phyloP scores from a whole-genome alignment of 2,797 vertebrate species.

The Malacoctenus gilli region DNA sequence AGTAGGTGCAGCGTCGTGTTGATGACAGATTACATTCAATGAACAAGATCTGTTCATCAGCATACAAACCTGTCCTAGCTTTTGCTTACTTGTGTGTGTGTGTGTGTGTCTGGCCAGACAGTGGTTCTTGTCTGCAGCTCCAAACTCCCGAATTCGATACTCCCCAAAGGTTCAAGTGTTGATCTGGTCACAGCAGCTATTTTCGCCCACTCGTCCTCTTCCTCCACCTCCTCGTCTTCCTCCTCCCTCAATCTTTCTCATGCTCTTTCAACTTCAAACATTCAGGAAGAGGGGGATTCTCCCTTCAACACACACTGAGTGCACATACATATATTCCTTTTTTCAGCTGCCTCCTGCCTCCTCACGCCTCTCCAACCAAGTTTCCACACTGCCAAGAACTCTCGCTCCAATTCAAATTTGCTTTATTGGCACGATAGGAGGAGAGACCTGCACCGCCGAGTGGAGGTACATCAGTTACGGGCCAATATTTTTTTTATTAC shows the following conservation, averaged over 20 bases:
- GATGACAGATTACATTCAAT: conserved; percentile 25
- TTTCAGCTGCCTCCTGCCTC: conserved; percentile 52
- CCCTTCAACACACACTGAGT: conserved; percentile 21
- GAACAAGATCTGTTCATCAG: conserved; percentile 35
- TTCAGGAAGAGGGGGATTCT: conserved; percentile 45
- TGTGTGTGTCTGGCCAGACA: conserved; percentile 24
- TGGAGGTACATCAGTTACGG: conserved; percentile 47
- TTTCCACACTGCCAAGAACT: conserved; percentile 46
- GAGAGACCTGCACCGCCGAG: conserved; percentile 31
- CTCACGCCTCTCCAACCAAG: conserved; percentile 35
- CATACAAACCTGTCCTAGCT: background rate
- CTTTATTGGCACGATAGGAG: conserved; percentile 45
- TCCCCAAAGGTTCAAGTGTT: conserved; percentile 58
- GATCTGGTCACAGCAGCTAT: conserved; percentile 60
- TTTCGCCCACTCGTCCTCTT: conserved; percentile 34
- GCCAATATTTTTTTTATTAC: conserved; percentile 45
- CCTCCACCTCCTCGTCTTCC: conserved; percentile 21
- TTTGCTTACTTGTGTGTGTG: background rate
- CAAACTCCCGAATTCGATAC: conserved; percentile 41
- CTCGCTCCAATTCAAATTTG: conserved; percentile 59
- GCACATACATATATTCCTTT: conserved; percentile 16
- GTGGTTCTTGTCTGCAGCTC: conserved; percentile 38
- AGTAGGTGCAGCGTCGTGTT: conserved; percentile 9
- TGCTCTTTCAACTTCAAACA: conserved; percentile 72
- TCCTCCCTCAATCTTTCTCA: conserved; percentile 47